Conservation (phyloP, 1,140 invertebrate genomes). For the Drosophila guanche region DNA sequence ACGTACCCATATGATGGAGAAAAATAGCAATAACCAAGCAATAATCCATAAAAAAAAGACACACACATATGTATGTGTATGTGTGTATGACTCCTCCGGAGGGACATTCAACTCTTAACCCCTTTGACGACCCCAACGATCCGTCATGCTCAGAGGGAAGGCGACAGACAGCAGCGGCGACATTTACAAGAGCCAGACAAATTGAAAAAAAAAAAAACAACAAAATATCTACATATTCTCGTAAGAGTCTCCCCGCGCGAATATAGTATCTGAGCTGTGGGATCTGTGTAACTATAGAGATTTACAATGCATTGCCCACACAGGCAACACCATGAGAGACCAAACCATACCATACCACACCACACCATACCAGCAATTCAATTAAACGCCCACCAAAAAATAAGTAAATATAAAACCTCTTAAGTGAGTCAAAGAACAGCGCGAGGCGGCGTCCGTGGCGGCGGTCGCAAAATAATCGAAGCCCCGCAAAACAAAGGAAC, state of each 20-base stretch:
- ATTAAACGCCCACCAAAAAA: slow-evolving; percentile 74
- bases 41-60: slow-evolving; percentile 15
- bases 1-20: neutral
- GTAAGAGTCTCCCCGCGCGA: slow-evolving; percentile 11
- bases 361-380: slow-evolving; percentile 63
- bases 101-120: slow-evolving; percentile 73
- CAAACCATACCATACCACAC: too few species aligned
- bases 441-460: slow-evolving; percentile 14
- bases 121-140: slow-evolving; percentile 67
- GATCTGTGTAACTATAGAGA: slow-evolving; percentile 63
- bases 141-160: slow-evolving; percentile 55
- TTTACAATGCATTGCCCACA: slow-evolving; percentile 76
- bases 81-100: slow-evolving; percentile 21
- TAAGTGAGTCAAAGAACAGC: slow-evolving; percentile 56
- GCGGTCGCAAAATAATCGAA: slow-evolving; percentile 67
- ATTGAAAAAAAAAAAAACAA: slow-evolving; percentile 49
- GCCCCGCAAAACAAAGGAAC: slow-evolving; percentile 71
- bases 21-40: slow-evolving; percentile 9
- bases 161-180: slow-evolving; percentile 57
- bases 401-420: slow-evolving; percentile 59
- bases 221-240: slow-evolving; percentile 18
- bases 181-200: slow-evolving; percentile 75
- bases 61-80: neutral
- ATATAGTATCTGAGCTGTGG: slow-evolving; percentile 58
- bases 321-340: slow-evolving; percentile 33